Conservation (phyloP, 2,888 invertebrate species). For the Folsomia manolachei region DNA sequence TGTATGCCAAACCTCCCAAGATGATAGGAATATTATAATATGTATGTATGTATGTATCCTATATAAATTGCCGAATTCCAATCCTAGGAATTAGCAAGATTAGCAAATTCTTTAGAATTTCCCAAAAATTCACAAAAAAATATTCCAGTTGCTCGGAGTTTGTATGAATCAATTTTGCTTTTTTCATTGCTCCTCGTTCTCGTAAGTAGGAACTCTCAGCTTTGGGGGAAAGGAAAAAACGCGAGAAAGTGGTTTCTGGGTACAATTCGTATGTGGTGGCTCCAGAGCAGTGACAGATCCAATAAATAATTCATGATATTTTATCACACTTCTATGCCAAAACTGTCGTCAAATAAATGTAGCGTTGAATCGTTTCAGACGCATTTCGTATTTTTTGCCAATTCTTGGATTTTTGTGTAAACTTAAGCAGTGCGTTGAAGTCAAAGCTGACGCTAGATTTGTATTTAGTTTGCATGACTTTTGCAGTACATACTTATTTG, state of each 20-base stretch:
- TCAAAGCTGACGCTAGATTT: background rate
- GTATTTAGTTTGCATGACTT: too few species aligned
- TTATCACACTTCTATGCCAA: background rate
- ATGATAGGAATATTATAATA: too few species aligned
- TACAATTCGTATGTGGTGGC: too few species aligned
- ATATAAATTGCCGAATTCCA: too few species aligned
- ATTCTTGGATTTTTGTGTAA: background rate
- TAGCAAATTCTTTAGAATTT: background rate
- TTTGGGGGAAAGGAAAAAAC: too few species aligned
- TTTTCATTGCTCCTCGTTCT: background rate
- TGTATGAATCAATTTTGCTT: background rate
- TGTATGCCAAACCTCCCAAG: too few species aligned
- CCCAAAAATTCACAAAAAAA: background rate
- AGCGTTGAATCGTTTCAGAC: background rate
- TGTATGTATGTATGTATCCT: too few species aligned
- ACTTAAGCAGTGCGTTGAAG: background rate
- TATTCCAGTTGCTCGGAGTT: background rate
- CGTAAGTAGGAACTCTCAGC: too few species aligned
- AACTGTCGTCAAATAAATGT: background rate
- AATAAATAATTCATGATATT: conserved; percentile 8
- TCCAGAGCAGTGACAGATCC: background rate
- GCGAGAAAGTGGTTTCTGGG: too few species aligned
- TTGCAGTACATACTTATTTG: background rate
- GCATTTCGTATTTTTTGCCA: background rate
- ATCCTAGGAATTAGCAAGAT: background rate